Evolutionary conservation across 2,113 vertebrate species (phyloP).

Genomic region (Felis chaus): DNA sequence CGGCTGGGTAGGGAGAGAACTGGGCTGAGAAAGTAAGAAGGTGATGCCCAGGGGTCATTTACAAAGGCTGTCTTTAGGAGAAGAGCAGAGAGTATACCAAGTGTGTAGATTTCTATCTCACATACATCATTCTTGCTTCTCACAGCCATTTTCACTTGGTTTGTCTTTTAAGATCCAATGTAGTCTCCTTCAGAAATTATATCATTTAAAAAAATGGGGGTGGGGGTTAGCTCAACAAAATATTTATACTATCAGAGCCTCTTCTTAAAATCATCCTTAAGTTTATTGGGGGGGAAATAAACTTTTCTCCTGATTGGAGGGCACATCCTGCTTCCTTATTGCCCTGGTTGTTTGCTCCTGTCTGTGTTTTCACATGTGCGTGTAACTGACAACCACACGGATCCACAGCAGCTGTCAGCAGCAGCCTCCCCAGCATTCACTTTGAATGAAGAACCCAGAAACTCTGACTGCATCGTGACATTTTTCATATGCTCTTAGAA

Average conservation of each 20-base stretch:
- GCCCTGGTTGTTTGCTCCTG: not conserved
- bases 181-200: not conserved
- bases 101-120: not conserved
- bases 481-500: not conserved
- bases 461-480: not conserved
- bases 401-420: not conserved
- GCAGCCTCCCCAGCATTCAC: not conserved
- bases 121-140: not conserved
- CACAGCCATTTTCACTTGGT: not conserved
- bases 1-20: not conserved
- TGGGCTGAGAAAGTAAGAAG: not conserved
- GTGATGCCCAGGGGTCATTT: too few species aligned
- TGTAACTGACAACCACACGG: not conserved
- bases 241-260: not conserved
- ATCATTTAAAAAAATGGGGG: not conserved
- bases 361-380: fast-evolving
- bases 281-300: not conserved
- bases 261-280: not conserved
- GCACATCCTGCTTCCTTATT: not conserved
- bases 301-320: not conserved
- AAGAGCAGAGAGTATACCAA: not conserved
- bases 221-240: not conserved
- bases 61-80: not conserved
- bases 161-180: not conserved
- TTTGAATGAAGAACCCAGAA: not conserved